Evolutionary conservation across 2,888 invertebrate species (phyloP).

Genomic region (Athalia rosae): DNA sequence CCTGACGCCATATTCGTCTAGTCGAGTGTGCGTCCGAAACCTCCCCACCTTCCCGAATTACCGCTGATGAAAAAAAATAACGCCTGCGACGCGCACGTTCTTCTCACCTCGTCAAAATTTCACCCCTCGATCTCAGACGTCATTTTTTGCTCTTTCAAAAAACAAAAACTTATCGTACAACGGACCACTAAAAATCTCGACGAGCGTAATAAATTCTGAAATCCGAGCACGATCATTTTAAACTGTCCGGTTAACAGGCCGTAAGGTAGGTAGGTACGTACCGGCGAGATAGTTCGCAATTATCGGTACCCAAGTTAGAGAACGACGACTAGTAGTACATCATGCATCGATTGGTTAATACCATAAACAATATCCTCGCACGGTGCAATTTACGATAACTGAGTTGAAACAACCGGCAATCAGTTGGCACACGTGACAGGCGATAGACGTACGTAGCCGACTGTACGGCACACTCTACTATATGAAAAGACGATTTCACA

Average conservation of each 20-base stretch:
- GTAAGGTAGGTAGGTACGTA: neutral
- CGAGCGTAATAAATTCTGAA: too few relatives aligned
- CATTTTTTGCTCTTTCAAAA: too few relatives aligned
- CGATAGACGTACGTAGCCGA: slow-evolving; percentile 4
- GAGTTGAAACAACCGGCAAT: slow-evolving; percentile 1
- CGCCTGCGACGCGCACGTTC: too few relatives aligned
- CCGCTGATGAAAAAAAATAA: too few relatives aligned
- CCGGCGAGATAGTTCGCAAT: neutral
- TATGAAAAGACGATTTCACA: neutral
- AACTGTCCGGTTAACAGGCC: too few relatives aligned
- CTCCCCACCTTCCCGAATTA: too few relatives aligned
- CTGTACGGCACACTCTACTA: neutral
- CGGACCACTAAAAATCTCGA: too few relatives aligned
- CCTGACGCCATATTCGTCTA: slow-evolving; percentile 17
- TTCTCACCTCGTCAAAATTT: too few relatives aligned
- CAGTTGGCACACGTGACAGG: neutral
- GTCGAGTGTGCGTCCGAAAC: too few relatives aligned
- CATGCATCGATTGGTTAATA: neutral
- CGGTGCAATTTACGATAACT: neutral
- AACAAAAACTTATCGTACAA: too few relatives aligned
- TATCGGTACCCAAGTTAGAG: neutral
- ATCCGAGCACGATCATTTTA: too few relatives aligned
- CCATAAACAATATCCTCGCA: slow-evolving; percentile 10
- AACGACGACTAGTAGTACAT: neutral
- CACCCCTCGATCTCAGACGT: too few relatives aligned